Evolutionary conservation across 1,140 invertebrate genomes (phyloP).

Genomic region (Littorina saxatilis): DNA sequence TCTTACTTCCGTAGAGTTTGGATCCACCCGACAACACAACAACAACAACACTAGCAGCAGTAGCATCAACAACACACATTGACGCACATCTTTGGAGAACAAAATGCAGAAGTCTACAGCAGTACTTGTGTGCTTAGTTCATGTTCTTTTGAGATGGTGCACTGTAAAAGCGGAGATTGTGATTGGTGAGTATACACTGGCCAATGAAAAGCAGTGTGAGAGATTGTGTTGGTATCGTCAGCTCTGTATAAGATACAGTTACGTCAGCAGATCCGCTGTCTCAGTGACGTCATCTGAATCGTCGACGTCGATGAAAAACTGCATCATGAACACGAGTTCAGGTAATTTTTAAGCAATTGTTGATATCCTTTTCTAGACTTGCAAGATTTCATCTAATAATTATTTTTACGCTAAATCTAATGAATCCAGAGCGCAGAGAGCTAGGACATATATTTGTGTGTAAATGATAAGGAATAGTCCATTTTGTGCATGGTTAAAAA

Average conservation of each 20-base stretch:
- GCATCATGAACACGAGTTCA: background rate
- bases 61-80: background rate
- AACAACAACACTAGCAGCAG: too few species aligned
- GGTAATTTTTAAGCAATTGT: slow-evolving; percentile 2
- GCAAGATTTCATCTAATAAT: too few species aligned
- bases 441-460: too few species aligned
- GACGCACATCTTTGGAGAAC: background rate
- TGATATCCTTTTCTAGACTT: too few species aligned
- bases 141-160: background rate
- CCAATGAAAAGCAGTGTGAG: slow-evolving; percentile 7
- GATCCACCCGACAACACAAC: too few species aligned
- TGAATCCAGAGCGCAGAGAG: too few species aligned
- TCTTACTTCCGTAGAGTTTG: too few species aligned
- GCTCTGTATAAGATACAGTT: background rate
- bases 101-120: background rate
- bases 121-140: background rate
- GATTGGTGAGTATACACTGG: background rate
- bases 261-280: background rate
- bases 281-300: background rate
- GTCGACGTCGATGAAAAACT: background rate
- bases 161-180: background rate
- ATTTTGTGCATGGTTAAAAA: too few species aligned
- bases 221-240: slow-evolving; percentile 10
- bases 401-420: too few species aligned
- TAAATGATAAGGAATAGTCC: too few species aligned